phyloP scores from a whole-genome alignment of 2,888 invertebrate species.

The Syrista parreyssii region DNA sequence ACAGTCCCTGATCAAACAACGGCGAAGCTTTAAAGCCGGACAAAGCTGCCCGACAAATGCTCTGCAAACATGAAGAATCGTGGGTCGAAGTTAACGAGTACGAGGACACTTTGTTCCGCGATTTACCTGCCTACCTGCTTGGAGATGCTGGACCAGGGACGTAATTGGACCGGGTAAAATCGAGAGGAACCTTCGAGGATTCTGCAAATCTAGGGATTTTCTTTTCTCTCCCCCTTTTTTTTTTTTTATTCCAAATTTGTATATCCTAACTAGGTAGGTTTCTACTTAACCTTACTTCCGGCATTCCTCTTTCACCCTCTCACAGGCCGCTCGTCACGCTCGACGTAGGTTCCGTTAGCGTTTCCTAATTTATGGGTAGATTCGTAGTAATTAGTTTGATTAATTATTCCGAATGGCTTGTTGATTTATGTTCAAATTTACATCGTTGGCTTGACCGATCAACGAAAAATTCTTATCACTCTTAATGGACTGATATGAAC shows the following conservation, averaged over 20 bases:
- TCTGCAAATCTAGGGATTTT: not conserved
- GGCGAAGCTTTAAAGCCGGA: conserved; percentile 28
- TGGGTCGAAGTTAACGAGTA: not conserved
- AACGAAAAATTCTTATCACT: not conserved
- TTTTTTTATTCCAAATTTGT: not conserved
- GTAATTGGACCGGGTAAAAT: not conserved
- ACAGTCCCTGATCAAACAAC: not conserved
- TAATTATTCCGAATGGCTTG: not conserved
- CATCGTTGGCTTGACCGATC: not conserved
- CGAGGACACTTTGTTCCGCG: not conserved
- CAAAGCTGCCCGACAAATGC: conserved; percentile 28
- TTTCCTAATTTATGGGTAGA: not conserved
- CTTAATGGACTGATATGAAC: not conserved
- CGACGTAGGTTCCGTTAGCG: not conserved
- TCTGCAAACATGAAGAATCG: conserved; percentile 24
- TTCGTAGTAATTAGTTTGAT: not conserved
- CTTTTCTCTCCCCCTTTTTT: not conserved
- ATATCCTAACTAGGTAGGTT: not conserved
- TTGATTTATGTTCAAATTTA: not conserved
- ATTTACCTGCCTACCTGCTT: not conserved
- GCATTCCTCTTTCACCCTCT: not conserved
- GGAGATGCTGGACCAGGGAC: not conserved
- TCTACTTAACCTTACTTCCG: not conserved
- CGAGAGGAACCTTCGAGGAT: not conserved
- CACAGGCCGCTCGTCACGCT: not conserved